Base-by-base conservation (phyloP, 2,888 invertebrate genomes). In the Dryomyza anilis region DNA sequence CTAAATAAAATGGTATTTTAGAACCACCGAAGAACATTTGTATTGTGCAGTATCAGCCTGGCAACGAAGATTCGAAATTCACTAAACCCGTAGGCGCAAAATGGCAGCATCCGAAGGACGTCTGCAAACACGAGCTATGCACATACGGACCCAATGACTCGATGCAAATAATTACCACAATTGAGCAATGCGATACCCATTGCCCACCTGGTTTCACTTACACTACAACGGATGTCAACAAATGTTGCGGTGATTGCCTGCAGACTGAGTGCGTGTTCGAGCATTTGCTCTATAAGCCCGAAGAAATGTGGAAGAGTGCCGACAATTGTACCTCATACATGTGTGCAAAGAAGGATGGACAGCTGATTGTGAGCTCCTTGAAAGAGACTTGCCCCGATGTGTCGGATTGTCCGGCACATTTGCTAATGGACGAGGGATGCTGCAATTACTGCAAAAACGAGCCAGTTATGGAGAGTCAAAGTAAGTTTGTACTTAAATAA, bases 191-290 rank as follows among this genome's bases (percentile, higher is more conserved):
- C 55, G 69, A 71, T 0, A 76, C 68, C 1, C 74, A 73, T 66
- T 74, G 85, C 0, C 72, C 75, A 1, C 72, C 84, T 66, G 93
- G 92, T 0, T 90, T 86, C 83, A 79, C 78, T 58, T 91, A 91
- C 39, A 25, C 25, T 3, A n/a, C n/a, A n/a, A n/a, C n/a, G n/a
- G n/a, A n/a, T n/a, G 63, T 70, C 72, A 71, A 58, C 23, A 76
- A 77, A 19, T 91, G 91, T 79, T 91, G 91, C 72, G 91, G 91
- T 0, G 84, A 83, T 48, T 91, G 91, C 70, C 81, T 84, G 39
- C 88, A 88, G 76, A 81, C 82, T 0, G 83, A 85, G 23, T 91
- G 91, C 64, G 76, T 88, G 0, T 79, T 86, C 2, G 86, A 84
- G 0, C 86, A 85, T 0, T 75, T 80, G 0, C 71, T 87, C 0